These are phyloP conservation scores for Diuraphis noxia DNA, from an alignment of 1,140 invertebrate genomes.

Conservation along the genomic window DNA sequence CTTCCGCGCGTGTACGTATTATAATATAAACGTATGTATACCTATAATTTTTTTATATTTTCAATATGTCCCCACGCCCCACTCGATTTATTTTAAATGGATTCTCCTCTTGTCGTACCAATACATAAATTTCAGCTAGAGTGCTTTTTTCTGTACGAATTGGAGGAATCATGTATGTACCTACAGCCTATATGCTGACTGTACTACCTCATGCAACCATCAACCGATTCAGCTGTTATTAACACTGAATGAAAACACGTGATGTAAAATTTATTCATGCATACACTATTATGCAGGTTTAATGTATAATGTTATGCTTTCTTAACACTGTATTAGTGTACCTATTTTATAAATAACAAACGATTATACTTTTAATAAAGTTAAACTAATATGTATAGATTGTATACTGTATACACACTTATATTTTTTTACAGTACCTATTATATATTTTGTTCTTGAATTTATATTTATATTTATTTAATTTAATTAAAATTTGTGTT, in stretches of 20 bases:
- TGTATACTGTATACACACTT: no score
- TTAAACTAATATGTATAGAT: no score
- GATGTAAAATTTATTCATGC: background rate
- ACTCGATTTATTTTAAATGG: slow-evolving; percentile 29
- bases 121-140: background rate
- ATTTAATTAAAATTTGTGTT: no score
- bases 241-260: background rate
- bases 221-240: background rate
- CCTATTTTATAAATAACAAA: no score
- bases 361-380: background rate
- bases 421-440: no score
- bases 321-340: background rate
- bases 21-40: background rate
- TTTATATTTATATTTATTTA: no score
- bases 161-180: no score
- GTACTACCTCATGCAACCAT: background rate
- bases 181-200: background rate
- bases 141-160: slow-evolving; percentile 13
- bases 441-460: no score
- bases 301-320: background rate
- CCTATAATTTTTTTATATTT: background rate
- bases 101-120: background rate
- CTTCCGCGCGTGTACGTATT: no score
- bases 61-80: no score
- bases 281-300: background rate